Percentiles rank a stretch among this genome's conserved stretches.
phyloP scores from a whole-genome alignment of 1,140 invertebrate species.

The Drosophila quadrilineata region DNA sequence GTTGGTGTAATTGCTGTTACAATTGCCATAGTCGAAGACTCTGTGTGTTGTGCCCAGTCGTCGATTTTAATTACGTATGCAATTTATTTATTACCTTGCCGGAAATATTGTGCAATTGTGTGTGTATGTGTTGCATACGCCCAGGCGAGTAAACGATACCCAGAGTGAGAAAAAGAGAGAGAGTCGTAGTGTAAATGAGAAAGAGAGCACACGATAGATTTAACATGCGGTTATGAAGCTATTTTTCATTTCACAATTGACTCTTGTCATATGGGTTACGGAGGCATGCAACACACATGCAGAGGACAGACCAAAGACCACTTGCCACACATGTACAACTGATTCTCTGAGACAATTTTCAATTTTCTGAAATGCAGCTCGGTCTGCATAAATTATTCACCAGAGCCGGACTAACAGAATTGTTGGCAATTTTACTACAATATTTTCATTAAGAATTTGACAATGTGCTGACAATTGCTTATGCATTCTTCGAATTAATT shows the following conservation, averaged over 20 bases:
- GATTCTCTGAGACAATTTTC: background rate
- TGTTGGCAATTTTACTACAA: no score
- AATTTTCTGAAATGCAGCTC: conserved; percentile 8
- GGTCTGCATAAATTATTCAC: background rate
- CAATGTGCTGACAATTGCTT: no score
- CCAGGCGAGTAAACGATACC: conserved; percentile 24
- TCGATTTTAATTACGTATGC: conserved; percentile 80
- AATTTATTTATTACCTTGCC: conserved; percentile 79
- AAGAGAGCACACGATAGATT: conserved; percentile 30
- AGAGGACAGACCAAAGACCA: no score
- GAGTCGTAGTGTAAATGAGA: background rate
- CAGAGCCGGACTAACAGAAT: no score
- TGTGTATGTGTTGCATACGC: conserved; percentile 48
- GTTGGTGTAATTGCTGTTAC: conserved; percentile 38
- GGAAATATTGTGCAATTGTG: conserved; percentile 75
- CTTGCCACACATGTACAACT: background rate
- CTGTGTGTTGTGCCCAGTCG: conserved; percentile 57
- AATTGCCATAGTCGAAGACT: conserved; percentile 40
- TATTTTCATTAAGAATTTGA: no score
- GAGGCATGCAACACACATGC: background rate
- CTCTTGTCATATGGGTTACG: conserved; percentile 40
- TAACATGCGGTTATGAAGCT: conserved; percentile 70
- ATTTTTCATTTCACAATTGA: conserved; percentile 70
- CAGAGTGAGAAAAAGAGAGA: background rate
- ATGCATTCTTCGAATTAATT: no score